phyloP scores from a whole-genome alignment of 2,113 vertebrate species.

The Pseudorasbora parva region DNA sequence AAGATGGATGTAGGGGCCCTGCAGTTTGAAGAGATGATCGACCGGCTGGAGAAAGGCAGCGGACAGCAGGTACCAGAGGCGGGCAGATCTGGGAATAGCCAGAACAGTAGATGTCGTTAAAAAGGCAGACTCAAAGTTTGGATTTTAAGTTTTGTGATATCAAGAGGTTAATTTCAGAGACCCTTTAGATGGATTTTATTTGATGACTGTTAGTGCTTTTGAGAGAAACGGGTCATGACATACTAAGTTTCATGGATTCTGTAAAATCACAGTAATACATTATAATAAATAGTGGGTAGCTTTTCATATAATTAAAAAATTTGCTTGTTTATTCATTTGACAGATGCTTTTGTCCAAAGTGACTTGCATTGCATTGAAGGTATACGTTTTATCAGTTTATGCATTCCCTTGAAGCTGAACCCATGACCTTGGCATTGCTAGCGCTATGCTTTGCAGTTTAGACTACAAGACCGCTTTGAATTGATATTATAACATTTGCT shows the following conservation, averaged over 20 bases:
- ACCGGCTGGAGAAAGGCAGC: slow-evolving; percentile 95
- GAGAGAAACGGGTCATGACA: too few relatives aligned
- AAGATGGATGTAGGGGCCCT: slow-evolving; percentile 93
- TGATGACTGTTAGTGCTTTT: too few relatives aligned
- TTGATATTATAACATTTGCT: neutral
- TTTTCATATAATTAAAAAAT: neutral
- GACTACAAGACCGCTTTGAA: neutral
- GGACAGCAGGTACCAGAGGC: slow-evolving; percentile 89
- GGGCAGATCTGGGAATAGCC: neutral
- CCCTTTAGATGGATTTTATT: neutral
- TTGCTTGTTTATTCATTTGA: slow-evolving; percentile 14
- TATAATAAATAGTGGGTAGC: neutral
- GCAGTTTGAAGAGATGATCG: slow-evolving; percentile 98
- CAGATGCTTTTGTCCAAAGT: slow-evolving; percentile 26
- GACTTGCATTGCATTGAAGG: slow-evolving; percentile 17
- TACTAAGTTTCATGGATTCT: too few relatives aligned
- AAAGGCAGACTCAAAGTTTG: neutral
- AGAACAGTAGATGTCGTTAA: neutral
- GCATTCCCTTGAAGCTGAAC: neutral
- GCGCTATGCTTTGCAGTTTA: neutral
- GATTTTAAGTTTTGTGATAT: neutral
- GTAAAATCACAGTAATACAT: too few relatives aligned
- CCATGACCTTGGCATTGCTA: neutral
- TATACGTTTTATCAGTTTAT: neutral
- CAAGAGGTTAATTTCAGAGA: too few relatives aligned